Conservation (phyloP, 2,797 vertebrate species). For the Lepus townsendii region DNA sequence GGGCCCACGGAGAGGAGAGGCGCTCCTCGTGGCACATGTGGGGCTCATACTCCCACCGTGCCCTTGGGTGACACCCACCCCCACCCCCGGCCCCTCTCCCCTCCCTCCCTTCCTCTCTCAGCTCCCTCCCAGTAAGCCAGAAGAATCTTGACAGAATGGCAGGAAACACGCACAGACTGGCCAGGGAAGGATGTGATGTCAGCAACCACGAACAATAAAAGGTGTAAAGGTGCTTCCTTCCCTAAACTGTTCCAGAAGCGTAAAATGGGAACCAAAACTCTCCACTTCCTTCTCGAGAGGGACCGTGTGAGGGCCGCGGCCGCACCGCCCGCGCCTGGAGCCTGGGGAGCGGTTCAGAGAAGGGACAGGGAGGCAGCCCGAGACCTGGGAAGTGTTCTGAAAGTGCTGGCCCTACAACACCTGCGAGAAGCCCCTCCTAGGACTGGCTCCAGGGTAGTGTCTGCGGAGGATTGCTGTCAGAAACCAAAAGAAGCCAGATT, state of each 20-base stretch:
- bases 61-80: constrained; percentile 38
- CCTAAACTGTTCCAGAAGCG: constrained; percentile 95
- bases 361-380: constrained; percentile 81
- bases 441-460: not conserved
- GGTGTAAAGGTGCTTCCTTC: constrained; percentile 98
- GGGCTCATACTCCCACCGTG: constrained; percentile 69
- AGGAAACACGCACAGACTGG: constrained; percentile 94
- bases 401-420: constrained; percentile 82
- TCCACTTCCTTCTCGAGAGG: constrained; percentile 93
- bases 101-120: constrained; percentile 59
- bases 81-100: not conserved
- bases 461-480: constrained; percentile 48
- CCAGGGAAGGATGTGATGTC: constrained; percentile 96
- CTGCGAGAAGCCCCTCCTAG: constrained; percentile 62
- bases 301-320: constrained; percentile 88
- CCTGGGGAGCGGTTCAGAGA: constrained; percentile 86
- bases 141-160: constrained; percentile 93
- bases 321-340: constrained; percentile 85
- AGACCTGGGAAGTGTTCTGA: constrained; percentile 73
- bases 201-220: constrained; percentile 95
- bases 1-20: constrained; percentile 80
- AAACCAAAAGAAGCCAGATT: too few species aligned
- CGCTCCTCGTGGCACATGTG: constrained; percentile 81
- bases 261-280: constrained; percentile 95
- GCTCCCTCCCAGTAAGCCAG: constrained; percentile 85